Evolutionary conservation across 1,140 invertebrate genomes (phyloP), one percentile per base, ranked within the genome.

Genomic region (Hyles vespertilio): DNA sequence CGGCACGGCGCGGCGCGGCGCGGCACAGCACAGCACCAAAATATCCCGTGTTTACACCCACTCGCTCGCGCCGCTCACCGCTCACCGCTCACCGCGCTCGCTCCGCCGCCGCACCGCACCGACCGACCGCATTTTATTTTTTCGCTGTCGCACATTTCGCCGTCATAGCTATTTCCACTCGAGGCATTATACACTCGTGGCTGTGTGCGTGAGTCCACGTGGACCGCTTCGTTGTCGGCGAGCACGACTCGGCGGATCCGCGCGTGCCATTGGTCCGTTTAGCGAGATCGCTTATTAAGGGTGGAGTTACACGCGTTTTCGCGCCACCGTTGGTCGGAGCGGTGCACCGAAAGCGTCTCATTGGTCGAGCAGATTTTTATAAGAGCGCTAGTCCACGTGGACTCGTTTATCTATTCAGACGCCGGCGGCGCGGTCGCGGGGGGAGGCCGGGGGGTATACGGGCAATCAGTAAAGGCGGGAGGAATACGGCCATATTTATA

Each of bases 351-450:
- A 72, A 51, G 56, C 12, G 47, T 33, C 12, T 58, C 53, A 86
- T 90, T 90, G 84, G 89, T 45, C 50, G 75, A 82, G 79, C 74
- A 55, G 80, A 89, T 89, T 89, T 89, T 89, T 89, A 87, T 89
- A 87, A 88, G 84, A 81, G 80, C 78, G 79, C 72, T 73, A 69
- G 79, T 89, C 89, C 84, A 88, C 87, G 89, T 89, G 87, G 89
- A 89, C 85, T 89, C 89, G 89, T 90, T 90, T 90, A 90, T 90
- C 89, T 90, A 90, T 90, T 90, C 89, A 89, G 85, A 88, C 83
- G 85, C 85, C 83, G 85, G 83, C 85, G 81, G 85, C 85, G 85
- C 80, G 83, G 87, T 87, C 83, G 84, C 84, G 87, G 81, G 84
- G 84, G 77, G 84, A 79, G 81, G 68, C 71, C 75, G 83, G 85